A percentile compares a stretch with the other conserved stretches of the same genome.
phyloP scores from a whole-genome alignment of 2,888 invertebrate genomes.

The Clanis bilineata region DNA sequence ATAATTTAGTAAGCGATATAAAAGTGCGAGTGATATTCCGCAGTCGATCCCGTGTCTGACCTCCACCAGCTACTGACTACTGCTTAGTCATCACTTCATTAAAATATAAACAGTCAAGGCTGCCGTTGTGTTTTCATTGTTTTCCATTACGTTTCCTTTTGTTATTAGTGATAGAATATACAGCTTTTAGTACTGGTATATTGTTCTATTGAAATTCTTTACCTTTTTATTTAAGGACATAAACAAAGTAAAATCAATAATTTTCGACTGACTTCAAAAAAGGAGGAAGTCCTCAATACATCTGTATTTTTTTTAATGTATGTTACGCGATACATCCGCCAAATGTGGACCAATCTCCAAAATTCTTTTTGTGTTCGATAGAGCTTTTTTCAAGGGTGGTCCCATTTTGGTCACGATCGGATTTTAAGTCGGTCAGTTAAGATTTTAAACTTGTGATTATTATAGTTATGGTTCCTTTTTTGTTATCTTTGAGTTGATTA shows the following conservation, averaged over 20 bases:
- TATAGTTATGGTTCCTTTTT: too few relatives aligned
- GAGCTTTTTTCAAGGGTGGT: too few relatives aligned
- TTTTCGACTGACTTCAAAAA: too few relatives aligned
- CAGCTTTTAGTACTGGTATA: not conserved
- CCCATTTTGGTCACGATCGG: too few relatives aligned
- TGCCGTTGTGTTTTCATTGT: conserved; percentile 1
- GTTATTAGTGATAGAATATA: not conserved
- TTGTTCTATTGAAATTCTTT: not conserved
- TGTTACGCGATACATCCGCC: too few relatives aligned
- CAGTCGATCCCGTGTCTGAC: not conserved
- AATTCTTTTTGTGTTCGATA: too few relatives aligned
- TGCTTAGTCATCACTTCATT: conserved; percentile 6
- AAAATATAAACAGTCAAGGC: not conserved
- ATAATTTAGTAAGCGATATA: not conserved
- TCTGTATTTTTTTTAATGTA: too few relatives aligned
- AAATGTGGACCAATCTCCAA: too few relatives aligned
- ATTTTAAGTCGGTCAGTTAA: too few relatives aligned
- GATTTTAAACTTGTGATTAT: too few relatives aligned
- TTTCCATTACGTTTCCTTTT: not conserved
- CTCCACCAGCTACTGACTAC: not conserved
- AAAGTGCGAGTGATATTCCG: not conserved
- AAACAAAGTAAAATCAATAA: not conserved
- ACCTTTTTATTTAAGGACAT: not conserved
- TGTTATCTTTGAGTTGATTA: too few relatives aligned
- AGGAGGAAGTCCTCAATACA: too few relatives aligned